Conservation (phyloP, 2,888 invertebrate species). For the Chymomyza procnemis region DNA sequence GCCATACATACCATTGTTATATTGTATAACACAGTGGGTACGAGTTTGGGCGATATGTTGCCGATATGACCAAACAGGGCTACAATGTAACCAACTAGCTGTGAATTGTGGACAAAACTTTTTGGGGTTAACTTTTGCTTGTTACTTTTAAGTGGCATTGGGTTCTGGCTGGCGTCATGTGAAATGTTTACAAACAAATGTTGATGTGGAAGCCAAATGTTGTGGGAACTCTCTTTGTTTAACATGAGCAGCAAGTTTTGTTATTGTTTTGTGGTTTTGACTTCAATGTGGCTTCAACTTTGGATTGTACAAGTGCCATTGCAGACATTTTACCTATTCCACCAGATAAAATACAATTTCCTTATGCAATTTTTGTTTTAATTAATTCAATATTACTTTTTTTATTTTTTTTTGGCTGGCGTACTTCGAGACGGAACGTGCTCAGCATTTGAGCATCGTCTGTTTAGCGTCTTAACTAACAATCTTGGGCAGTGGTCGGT, state of each 20-base stretch:
- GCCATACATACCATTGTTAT: conserved; percentile 23
- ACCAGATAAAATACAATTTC: conserved; percentile 51
- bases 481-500: conserved; percentile 12
- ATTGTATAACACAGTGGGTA: conserved; percentile 13
- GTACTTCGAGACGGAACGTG: conserved; percentile 41
- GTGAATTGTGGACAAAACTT: conserved; percentile 54
- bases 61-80: conserved; percentile 7
- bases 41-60: conserved; percentile 18
- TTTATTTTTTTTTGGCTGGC: neutral
- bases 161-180: conserved; percentile 39
- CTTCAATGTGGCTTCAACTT: conserved; percentile 23
- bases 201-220: conserved; percentile 35
- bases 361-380: conserved; percentile 55
- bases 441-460: conserved; percentile 43
- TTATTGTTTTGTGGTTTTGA: conserved; percentile 41
- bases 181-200: conserved; percentile 57
- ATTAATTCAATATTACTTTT: conserved; percentile 56
- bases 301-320: conserved; percentile 10
- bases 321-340: conserved; percentile 14
- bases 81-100: conserved; percentile 23
- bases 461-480: conserved; percentile 57
- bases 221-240: conserved; percentile 3
- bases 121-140: conserved; percentile 63
- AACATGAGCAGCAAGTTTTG: conserved; percentile 12
- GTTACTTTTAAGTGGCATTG: conserved; percentile 56